Conservation (phyloP, 2,888 invertebrate species). For the Byasa hedistus region DNA sequence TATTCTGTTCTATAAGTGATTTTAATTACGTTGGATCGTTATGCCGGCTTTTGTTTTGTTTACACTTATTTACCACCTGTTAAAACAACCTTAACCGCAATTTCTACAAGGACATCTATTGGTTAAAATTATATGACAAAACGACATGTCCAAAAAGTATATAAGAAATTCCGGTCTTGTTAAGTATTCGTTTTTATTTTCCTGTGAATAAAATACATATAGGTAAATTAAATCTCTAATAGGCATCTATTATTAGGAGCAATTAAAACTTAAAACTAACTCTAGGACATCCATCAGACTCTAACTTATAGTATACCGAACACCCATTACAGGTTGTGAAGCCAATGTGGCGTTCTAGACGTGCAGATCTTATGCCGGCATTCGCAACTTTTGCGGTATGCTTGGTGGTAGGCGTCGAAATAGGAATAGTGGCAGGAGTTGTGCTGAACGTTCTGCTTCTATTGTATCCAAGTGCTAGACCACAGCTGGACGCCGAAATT, state of each 20-base stretch:
- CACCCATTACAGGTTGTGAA: constrained; percentile 82
- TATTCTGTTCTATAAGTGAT: no score
- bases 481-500: constrained; percentile 86
- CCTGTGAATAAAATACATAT: no score
- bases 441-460: constrained; percentile 88
- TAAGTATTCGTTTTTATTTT: no score
- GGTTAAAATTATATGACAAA: no score
- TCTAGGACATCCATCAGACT: not conserved
- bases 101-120: no score
- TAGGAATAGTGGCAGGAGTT: constrained; percentile 91
- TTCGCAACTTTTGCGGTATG: constrained; percentile 91
- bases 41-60: no score
- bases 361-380: constrained; percentile 89
- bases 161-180: no score
- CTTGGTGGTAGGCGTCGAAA: constrained; percentile 89
- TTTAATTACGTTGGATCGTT: no score
- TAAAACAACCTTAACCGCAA: no score
- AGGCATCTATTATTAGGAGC: not conserved
- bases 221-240: no score
- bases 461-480: constrained; percentile 89
- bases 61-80: no score
- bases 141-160: no score
- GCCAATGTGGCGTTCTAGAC: constrained; percentile 91
- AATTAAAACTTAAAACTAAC: not conserved
- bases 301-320: not conserved